Percentiles rank a stretch among this genome's conserved stretches.
Evolutionary conservation across 2,797 vertebrate species (phyloP).

Genomic region (Epinephelus malabaricus): DNA sequence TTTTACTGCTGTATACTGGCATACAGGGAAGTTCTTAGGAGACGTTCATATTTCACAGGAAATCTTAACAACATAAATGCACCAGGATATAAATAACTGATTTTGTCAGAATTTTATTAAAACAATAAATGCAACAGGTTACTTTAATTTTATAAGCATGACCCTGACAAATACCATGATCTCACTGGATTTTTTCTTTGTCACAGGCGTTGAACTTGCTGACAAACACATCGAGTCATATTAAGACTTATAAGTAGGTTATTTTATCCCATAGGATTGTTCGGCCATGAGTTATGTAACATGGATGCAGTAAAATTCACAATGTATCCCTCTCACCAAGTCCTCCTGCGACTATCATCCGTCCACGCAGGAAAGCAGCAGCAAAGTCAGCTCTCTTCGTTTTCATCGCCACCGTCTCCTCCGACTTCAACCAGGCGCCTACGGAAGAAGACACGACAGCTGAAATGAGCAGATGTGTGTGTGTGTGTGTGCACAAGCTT

Average conservation of each 20-base stretch:
- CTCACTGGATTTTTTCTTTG: not conserved
- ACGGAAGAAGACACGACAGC: conserved; percentile 20
- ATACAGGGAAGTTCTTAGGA: no score
- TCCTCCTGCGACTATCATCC: conserved; percentile 93
- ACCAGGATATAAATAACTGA: not conserved
- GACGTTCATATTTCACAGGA: not conserved
- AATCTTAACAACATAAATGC: not conserved
- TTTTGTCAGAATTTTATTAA: no score
- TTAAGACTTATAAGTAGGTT: not conserved
- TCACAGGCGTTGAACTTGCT: not conserved
- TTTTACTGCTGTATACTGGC: not conserved
- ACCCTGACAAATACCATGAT: not conserved
- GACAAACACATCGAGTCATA: no score
- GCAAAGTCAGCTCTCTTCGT: conserved; percentile 96
- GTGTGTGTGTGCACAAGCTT: not conserved
- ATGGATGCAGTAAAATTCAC: not conserved
- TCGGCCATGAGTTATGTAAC: not conserved
- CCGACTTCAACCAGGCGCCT: conserved; percentile 95
- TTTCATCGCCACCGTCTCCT: conserved; percentile 92
- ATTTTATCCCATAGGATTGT: not conserved
- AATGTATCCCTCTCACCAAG: conserved; percentile 86
- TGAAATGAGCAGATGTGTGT: conserved; percentile 29
- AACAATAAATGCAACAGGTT: no score
- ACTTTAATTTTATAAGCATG: not conserved
- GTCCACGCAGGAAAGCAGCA: conserved; percentile 90